phyloP scores from a whole-genome alignment of 2,797 vertebrate species.

The Chloroceryle amazona region DNA sequence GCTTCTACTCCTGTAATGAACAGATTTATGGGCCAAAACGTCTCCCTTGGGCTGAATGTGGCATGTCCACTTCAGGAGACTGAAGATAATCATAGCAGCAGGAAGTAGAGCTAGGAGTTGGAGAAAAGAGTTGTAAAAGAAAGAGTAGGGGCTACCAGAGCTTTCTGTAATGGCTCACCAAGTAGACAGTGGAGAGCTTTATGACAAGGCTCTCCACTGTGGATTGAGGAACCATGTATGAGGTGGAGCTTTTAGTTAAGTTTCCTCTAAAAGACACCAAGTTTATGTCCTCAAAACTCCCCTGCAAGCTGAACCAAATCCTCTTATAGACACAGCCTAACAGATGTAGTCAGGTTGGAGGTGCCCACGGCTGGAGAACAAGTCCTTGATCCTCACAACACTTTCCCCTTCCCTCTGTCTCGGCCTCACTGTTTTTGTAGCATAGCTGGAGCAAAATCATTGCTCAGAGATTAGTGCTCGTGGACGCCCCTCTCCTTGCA shows the following conservation, averaged over 20 bases:
- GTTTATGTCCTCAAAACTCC: neutral
- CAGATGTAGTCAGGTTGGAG: neutral
- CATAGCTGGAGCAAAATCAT: neutral
- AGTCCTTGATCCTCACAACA: neutral
- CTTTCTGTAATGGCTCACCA: neutral
- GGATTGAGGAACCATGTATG: rapidly evolving
- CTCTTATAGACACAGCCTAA: neutral
- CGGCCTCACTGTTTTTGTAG: neutral
- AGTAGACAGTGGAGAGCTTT: neutral
- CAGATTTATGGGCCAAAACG: neutral
- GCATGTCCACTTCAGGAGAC: neutral
- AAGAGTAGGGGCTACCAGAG: neutral
- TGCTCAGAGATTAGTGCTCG: rapidly evolving
- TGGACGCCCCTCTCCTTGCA: neutral
- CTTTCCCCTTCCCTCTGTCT: neutral
- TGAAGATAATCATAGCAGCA: neutral
- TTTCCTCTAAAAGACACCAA: neutral
- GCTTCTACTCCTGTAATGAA: neutral
- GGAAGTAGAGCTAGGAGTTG: neutral
- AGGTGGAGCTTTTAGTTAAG: neutral
- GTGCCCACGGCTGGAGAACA: neutral
- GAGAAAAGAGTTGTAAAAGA: neutral
- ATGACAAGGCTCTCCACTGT: neutral
- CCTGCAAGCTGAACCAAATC: neutral
- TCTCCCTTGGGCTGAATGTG: neutral